These are phyloP conservation scores for Apeira syringaria DNA, from an alignment of 2,888 invertebrate genomes.

Conservation along the genomic window DNA sequence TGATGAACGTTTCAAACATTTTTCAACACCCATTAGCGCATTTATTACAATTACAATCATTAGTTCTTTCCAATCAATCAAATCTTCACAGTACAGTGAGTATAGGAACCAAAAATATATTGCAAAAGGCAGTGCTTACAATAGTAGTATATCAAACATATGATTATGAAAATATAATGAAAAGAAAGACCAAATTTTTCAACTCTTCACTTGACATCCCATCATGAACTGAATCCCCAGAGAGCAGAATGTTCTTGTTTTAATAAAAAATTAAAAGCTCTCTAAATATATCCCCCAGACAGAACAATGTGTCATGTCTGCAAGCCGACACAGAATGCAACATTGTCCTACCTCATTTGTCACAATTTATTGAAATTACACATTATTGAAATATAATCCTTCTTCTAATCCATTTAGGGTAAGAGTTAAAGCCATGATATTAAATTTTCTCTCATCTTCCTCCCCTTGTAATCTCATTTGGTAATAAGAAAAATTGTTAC, in stretches of 20 bases:
- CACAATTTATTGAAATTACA: slow-evolving; percentile 53
- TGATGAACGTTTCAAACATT: slow-evolving; percentile 35
- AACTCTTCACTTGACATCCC: slow-evolving; percentile 81
- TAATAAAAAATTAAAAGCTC: slow-evolving; percentile 52
- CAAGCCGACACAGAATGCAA: slow-evolving; percentile 68
- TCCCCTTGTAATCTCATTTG: slow-evolving; percentile 31
- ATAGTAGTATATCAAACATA: slow-evolving; percentile 10
- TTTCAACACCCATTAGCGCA: slow-evolving; percentile 5
- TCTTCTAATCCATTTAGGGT: slow-evolving; percentile 34
- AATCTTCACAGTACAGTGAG: slow-evolving; percentile 15
- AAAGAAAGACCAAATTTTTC: slow-evolving; percentile 48
- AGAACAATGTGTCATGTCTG: slow-evolving; percentile 59
- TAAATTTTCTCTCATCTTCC: slow-evolving; percentile 15
- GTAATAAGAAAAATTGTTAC: slow-evolving; percentile 41
- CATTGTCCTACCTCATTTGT: slow-evolving; percentile 65
- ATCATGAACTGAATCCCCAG: slow-evolving; percentile 59
- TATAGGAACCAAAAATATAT: slow-evolving; percentile 23
- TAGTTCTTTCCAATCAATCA: slow-evolving; percentile 13
- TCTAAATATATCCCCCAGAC: slow-evolving; percentile 55
- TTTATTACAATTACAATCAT: slow-evolving; percentile 15
- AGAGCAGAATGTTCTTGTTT: slow-evolving; percentile 57
- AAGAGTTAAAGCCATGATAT: slow-evolving; percentile 33
- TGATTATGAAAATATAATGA: slow-evolving; percentile 13
- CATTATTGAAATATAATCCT: slow-evolving; percentile 29
- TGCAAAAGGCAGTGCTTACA: slow-evolving; percentile 26